Evolutionary conservation across 1,140 invertebrate genomes (phyloP).

Genomic region (Aphaenogaster ashmeadi): DNA sequence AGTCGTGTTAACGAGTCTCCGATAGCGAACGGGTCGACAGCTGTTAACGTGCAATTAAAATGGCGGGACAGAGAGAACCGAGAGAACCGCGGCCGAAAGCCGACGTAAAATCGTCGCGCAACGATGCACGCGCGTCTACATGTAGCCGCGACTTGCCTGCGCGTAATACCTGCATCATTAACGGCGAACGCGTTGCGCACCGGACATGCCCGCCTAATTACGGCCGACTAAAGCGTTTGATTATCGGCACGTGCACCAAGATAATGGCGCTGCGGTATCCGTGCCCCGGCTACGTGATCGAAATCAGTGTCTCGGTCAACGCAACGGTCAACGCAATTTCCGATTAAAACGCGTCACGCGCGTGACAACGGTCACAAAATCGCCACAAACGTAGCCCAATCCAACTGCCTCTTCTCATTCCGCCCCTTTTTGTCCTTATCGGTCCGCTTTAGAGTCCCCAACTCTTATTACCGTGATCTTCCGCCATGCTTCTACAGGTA

Average conservation of each 20-base stretch:
- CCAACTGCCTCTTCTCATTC: not conserved
- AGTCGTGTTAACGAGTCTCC: conserved; percentile 70
- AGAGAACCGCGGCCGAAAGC: not conserved
- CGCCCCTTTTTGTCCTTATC: not conserved
- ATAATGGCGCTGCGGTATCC: conserved; percentile 23
- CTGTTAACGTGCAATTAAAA: conserved; percentile 74
- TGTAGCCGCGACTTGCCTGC: conserved; percentile 33
- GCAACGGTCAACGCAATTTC: conserved; percentile 12
- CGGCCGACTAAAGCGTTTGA: conserved; percentile 68
- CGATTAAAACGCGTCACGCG: conserved; percentile 6
- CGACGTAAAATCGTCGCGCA: conserved; percentile 24
- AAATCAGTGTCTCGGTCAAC: conserved; percentile 7
- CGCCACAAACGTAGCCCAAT: not conserved
- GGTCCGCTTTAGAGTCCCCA: not conserved
- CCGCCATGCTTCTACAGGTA: not conserved
- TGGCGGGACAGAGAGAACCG: conserved; percentile 44
- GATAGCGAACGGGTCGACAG: conserved; percentile 55
- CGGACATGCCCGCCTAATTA: conserved; percentile 69
- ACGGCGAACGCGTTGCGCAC: conserved; percentile 35
- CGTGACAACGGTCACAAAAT: not conserved
- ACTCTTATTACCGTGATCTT: not conserved
- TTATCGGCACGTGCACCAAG: conserved; percentile 53
- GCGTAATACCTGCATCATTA: conserved; percentile 65
- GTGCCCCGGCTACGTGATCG: conserved; percentile 23
- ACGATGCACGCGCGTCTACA: not conserved